These are phyloP conservation scores for Gallinago jamesoni DNA, from an alignment of 2,113 vertebrate genomes.

Conservation along the genomic window DNA sequence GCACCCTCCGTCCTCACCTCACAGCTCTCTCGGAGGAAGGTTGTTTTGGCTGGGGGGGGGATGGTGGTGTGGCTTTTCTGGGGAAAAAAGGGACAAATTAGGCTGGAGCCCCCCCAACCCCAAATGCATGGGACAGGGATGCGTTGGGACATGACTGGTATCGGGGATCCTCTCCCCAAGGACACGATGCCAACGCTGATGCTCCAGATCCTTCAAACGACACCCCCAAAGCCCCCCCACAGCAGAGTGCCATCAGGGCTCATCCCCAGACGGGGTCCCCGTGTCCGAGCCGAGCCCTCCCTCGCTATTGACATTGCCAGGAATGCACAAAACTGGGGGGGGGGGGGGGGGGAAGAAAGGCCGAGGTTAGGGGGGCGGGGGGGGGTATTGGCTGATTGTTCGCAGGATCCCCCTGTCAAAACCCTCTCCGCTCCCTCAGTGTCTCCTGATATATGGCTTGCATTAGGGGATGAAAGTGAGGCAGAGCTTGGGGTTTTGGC, in stretches of 20 bases:
- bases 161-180: background rate
- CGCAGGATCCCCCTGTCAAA: slow-evolving; percentile 72
- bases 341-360: background rate
- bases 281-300: background rate
- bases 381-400: slow-evolving; percentile 62
- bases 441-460: slow-evolving; percentile 74
- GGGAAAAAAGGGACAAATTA: background rate
- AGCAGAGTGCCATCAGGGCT: too few species aligned
- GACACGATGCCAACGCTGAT: background rate
- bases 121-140: background rate
- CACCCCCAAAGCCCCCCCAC: too few species aligned
- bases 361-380: background rate
- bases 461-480: slow-evolving; percentile 75
- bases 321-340: slow-evolving; percentile 22
- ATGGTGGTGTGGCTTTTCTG: background rate
- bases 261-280: slow-evolving; percentile 31
- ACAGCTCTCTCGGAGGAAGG: background rate
- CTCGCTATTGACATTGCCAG: slow-evolving; percentile 63
- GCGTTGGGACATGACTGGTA: background rate
- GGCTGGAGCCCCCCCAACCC: background rate
- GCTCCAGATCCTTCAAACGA: background rate
- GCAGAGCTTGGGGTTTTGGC: slow-evolving; percentile 72
- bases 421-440: slow-evolving; percentile 54
- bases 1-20: background rate
- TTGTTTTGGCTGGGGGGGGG: background rate